Evolutionary conservation across 2,113 vertebrate species (phyloP).

Genomic region (Eulacestoma nigropectus): DNA sequence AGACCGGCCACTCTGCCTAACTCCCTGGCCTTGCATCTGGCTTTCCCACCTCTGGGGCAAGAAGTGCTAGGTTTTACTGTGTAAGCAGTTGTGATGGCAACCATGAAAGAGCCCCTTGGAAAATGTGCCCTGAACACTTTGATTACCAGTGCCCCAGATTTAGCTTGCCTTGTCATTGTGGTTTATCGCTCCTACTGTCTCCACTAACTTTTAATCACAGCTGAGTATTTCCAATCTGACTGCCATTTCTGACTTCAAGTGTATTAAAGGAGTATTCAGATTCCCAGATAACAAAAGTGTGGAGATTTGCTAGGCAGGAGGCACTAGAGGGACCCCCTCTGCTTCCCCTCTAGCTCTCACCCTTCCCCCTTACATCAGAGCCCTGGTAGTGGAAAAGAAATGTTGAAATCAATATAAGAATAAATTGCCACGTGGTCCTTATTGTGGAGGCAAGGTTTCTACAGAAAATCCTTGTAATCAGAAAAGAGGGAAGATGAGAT

Average conservation of each 20-base stretch:
- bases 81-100: not conserved
- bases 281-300: not conserved
- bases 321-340: not conserved
- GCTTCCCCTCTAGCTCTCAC: not conserved
- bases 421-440: constrained; percentile 73
- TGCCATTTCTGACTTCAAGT: constrained; percentile 26
- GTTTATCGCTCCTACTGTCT: not conserved
- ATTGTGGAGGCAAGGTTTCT: constrained; percentile 73
- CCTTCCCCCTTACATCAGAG: not conserved
- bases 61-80: not conserved
- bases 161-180: not conserved
- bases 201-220: constrained; percentile 10
- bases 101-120: not conserved
- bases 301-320: not conserved
- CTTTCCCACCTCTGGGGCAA: not conserved
- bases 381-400: constrained; percentile 39
- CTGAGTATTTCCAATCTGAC: not conserved
- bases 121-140: not conserved
- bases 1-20: not conserved
- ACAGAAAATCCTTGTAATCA: constrained; percentile 80
- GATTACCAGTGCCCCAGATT: not conserved
- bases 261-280: not conserved
- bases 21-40: not conserved
- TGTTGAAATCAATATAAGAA: constrained; percentile 75
- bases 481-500: constrained; percentile 80